Evolutionary conservation across 2,113 vertebrate genomes (phyloP).

Genomic region (Podarcis raffonei): DNA sequence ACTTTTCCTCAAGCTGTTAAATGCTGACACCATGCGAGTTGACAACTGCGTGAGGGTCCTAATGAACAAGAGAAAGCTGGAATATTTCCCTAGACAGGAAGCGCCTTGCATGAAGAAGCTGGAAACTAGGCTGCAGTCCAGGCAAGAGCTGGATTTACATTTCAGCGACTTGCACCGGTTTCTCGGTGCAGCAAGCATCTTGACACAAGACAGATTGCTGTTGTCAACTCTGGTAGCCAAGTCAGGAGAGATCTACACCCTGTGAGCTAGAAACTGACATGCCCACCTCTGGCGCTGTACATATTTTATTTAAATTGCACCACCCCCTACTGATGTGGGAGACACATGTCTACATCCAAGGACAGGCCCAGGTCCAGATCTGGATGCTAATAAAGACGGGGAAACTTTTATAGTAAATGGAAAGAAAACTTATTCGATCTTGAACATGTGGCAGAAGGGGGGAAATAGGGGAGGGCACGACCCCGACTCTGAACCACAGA

Average conservation of each 20-base stretch:
- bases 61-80: not conserved
- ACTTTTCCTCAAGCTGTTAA: not conserved
- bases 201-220: conserved; percentile 26
- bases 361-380: conserved; percentile 15
- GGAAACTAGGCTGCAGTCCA: conserved; percentile 27
- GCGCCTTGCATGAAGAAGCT: not conserved
- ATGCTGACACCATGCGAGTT: not conserved
- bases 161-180: not conserved
- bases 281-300: not conserved
- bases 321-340: conserved; percentile 32
- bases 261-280: conserved; percentile 8
- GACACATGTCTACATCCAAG: not conserved
- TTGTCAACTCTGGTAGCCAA: not conserved
- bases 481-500: conserved; percentile 7
- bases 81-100: conserved; percentile 22
- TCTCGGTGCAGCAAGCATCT: not conserved
- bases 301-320: conserved; percentile 30
- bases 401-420: not conserved
- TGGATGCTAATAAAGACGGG: not conserved
- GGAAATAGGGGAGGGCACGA: not conserved
- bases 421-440: not conserved
- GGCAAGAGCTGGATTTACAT: conserved; percentile 23
- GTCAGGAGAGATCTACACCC: conserved; percentile 23
- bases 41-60: not conserved
- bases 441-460: not conserved